Evolutionary conservation across 2,888 invertebrate genomes (phyloP).

Genomic region (Gasteruption jaculator): DNA sequence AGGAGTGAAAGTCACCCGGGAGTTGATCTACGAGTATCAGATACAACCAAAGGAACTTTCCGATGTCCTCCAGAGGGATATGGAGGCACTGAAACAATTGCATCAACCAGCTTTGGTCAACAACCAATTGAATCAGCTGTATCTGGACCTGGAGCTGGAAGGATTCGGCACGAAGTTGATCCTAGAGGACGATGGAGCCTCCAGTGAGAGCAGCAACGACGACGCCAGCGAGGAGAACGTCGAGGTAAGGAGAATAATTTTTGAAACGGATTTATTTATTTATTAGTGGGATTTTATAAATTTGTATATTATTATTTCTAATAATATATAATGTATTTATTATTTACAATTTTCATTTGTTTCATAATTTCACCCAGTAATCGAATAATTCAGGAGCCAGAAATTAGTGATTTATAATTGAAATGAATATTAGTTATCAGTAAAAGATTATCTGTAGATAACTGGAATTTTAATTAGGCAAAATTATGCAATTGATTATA

Average conservation of each 20-base stretch:
- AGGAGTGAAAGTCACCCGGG: constrained; percentile 62
- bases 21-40: constrained; percentile 69
- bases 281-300: constrained; percentile 9
- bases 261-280: no score
- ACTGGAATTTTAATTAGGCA: constrained; percentile 4
- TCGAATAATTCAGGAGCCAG: background rate
- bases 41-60: constrained; percentile 56
- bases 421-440: no score
- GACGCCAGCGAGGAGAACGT: constrained; percentile 37
- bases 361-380: constrained; percentile 1
- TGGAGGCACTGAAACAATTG: constrained; percentile 55
- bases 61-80: constrained; percentile 63
- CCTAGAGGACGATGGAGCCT: constrained; percentile 62
- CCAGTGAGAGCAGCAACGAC: constrained; percentile 50
- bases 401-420: no score
- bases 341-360: background rate
- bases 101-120: constrained; percentile 66
- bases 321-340: constrained; percentile 8
- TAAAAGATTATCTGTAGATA: background rate
- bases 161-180: constrained; percentile 57
- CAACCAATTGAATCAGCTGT: constrained; percentile 68
- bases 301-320: no score
- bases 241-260: constrained; percentile 45
- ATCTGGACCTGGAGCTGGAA: constrained; percentile 65
- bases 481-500: no score